Conservation (phyloP, 2,797 vertebrate genomes). For the Hemibagrus guttatus region DNA sequence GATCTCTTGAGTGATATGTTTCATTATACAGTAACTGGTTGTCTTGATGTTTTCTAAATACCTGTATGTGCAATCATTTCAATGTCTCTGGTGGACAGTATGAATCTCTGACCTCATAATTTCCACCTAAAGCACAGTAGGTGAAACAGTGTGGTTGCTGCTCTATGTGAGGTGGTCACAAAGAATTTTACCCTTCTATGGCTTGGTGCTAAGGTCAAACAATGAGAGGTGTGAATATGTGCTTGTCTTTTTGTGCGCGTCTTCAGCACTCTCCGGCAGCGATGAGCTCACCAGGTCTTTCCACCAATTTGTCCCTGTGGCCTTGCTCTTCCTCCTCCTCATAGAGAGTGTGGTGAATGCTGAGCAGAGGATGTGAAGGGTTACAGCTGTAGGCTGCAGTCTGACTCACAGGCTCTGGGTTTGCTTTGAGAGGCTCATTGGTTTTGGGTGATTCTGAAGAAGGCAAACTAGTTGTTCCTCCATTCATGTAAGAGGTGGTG, state of each 20-base stretch:
- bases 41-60: not conserved
- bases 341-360: conserved; percentile 76
- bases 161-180: conserved; percentile 16
- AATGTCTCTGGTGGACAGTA: conserved; percentile 6
- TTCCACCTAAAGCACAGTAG: conserved; percentile 33
- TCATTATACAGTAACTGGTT: conserved; percentile 3
- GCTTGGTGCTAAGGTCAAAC: conserved; percentile 26
- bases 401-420: conserved; percentile 65
- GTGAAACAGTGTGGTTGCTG: conserved; percentile 20
- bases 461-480: conserved; percentile 71
- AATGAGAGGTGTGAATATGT: conserved; percentile 27
- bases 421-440: conserved; percentile 59
- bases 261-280: conserved; percentile 79
- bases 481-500: conserved; percentile 74
- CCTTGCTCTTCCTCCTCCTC: conserved; percentile 73
- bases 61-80: conserved; percentile 9
- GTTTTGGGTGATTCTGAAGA: conserved; percentile 60
- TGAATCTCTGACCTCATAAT: conserved; percentile 9
- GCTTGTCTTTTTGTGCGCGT: conserved; percentile 12
- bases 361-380: conserved; percentile 75
- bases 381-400: conserved; percentile 66
- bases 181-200: conserved; percentile 15
- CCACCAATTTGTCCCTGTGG: conserved; percentile 69
- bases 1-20: conserved; percentile 34
- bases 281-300: conserved; percentile 76